Percentiles rank a stretch among this genome's conserved stretches.
phyloP scores from a whole-genome alignment of 1,140 invertebrate species.

The Potamilus streckersoni region DNA sequence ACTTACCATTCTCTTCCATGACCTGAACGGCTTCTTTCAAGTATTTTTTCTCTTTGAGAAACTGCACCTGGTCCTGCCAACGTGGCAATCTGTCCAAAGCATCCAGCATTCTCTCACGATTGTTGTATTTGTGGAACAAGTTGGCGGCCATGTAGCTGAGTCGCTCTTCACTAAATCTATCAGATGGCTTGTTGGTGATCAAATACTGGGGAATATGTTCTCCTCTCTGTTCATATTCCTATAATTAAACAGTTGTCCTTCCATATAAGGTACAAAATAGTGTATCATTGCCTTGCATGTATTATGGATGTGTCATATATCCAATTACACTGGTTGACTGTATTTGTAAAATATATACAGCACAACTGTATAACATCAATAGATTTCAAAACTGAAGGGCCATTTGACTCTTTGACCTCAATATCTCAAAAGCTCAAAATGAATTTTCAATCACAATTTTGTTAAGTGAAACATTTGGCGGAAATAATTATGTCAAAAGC shows the following conservation, averaged over 20 bases:
- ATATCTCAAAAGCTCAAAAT: no score
- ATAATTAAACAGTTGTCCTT: constrained; percentile 4
- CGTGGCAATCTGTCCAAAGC: constrained; percentile 42
- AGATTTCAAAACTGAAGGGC: no score
- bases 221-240: constrained; percentile 39
- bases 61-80: constrained; percentile 42
- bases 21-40: constrained; percentile 39
- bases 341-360: background rate
- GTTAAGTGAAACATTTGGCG: no score
- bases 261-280: background rate
- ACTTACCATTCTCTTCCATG: constrained; percentile 38
- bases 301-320: background rate
- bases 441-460: no score
- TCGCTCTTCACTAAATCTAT: constrained; percentile 35
- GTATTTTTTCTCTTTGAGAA: constrained; percentile 43
- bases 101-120: constrained; percentile 40
- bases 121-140: constrained; percentile 34
- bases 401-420: background rate
- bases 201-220: constrained; percentile 33
- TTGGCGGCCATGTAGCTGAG: constrained; percentile 47
- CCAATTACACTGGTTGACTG: background rate
- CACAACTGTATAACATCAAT: background rate
- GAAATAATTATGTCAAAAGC: no score
- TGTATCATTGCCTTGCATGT: background rate
- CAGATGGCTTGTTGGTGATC: constrained; percentile 37